A percentile compares a stretch with the other conserved stretches of the same genome.
Evolutionary conservation across 1,140 invertebrate genomes (phyloP).

Genomic region (Himalopsyche phryganea): DNA sequence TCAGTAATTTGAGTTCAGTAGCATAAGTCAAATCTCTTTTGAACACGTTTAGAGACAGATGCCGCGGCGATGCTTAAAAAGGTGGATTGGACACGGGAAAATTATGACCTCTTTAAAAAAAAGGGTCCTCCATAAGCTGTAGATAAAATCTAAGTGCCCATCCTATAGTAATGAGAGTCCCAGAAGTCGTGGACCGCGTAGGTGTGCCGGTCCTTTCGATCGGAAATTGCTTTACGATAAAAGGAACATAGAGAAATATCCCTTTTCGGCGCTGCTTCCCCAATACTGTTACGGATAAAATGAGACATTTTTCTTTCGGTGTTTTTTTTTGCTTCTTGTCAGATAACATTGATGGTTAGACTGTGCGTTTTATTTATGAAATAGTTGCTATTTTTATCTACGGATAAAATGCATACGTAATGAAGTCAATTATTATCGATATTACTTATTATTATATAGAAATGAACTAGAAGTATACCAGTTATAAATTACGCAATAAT

Average conservation of each 20-base stretch:
- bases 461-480: too few species aligned
- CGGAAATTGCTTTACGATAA: conserved; percentile 33
- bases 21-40: not conserved
- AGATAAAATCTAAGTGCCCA: conserved; percentile 35
- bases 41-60: conserved; percentile 24
- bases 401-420: too few species aligned
- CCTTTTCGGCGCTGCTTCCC: too few species aligned
- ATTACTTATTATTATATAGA: too few species aligned
- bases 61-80: conserved; percentile 18
- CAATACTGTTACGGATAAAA: too few species aligned
- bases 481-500: too few species aligned
- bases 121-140: conserved; percentile 30
- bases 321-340: too few species aligned
- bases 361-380: too few species aligned
- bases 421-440: too few species aligned
- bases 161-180: conserved; percentile 31
- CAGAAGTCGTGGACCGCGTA: conserved; percentile 2
- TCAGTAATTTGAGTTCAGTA: not conserved
- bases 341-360: too few species aligned
- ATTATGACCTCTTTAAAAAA: conserved; percentile 35
- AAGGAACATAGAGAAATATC: conserved; percentile 2
- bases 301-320: too few species aligned
- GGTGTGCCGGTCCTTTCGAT: conserved; percentile 4
- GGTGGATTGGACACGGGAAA: conserved; percentile 33
- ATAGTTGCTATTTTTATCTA: too few species aligned